These are phyloP conservation scores for Meloe dianella DNA, from an alignment of 2,888 invertebrate genomes.

Conservation along the genomic window DNA sequence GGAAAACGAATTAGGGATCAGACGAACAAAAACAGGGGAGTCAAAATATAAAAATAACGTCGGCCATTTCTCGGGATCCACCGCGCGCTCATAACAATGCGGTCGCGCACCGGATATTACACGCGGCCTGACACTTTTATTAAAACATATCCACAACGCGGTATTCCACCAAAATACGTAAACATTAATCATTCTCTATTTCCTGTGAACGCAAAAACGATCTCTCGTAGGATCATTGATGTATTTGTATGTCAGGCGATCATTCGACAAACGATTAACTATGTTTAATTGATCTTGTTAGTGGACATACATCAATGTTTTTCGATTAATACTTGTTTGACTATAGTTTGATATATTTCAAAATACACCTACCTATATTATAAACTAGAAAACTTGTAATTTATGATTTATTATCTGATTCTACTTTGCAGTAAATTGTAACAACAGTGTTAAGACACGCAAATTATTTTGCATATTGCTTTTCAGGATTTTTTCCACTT, in stretches of 20 bases:
- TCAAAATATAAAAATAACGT: conserved; percentile 55
- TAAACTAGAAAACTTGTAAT: not conserved
- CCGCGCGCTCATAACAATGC: conserved; percentile 35
- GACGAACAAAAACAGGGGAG: conserved; percentile 56
- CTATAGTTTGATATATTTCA: not conserved
- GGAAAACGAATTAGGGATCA: conserved; percentile 58
- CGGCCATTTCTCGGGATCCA: conserved; percentile 43
- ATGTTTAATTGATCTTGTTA: not conserved
- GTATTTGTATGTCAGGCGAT: not conserved
- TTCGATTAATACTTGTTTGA: not conserved
- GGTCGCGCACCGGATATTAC: conserved; percentile 42
- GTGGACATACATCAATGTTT: not conserved
- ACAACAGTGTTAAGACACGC: not conserved
- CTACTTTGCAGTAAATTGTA: not conserved
- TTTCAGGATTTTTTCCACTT: not conserved
- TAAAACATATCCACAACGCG: conserved; percentile 39
- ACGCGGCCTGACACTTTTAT: conserved; percentile 41
- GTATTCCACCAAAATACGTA: conserved; percentile 26
- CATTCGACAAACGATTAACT: not conserved
- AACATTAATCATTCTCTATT: conserved; percentile 17
- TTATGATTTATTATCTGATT: not conserved
- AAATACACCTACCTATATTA: not conserved
- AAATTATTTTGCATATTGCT: not conserved
- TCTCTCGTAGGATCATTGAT: not conserved
- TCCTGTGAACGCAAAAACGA: not conserved